Conservation (phyloP, 2,888 invertebrate species). For the Phalangium opilio region DNA sequence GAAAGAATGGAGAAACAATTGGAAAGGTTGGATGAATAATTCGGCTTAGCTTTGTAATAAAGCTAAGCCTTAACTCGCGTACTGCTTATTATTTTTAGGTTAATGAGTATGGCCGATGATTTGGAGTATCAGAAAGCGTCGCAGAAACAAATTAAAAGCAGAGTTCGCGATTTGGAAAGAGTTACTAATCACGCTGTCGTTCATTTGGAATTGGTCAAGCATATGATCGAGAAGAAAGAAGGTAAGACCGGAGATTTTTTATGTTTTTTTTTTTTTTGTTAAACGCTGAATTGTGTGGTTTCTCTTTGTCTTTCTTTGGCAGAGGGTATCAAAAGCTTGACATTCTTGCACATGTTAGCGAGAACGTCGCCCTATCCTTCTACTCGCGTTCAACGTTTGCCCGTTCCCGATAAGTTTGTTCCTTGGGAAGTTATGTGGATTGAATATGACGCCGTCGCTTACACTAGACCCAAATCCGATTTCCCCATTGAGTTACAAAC, state of each 20-base stretch:
- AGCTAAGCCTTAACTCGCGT: background rate
- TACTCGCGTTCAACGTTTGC: constrained; percentile 29
- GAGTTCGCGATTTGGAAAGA: constrained; percentile 29
- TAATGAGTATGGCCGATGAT: constrained; percentile 19
- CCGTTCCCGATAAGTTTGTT: constrained; percentile 32
- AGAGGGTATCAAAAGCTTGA: no score
- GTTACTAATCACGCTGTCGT: constrained; percentile 23
- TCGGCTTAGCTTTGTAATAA: background rate
- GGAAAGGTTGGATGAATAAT: constrained; percentile 13
- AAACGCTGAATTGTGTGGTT: constrained; percentile 6
- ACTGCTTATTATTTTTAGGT: constrained; percentile 7
- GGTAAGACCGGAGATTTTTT: constrained; percentile 5
- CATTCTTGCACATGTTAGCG: constrained; percentile 26
- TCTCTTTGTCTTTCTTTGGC: background rate
- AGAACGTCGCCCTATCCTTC: constrained; percentile 30
- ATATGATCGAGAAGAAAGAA: constrained; percentile 16
- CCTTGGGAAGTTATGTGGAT: constrained; percentile 31
- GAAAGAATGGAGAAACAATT: constrained; percentile 15
- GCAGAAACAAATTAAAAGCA: constrained; percentile 26
- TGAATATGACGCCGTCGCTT: constrained; percentile 30
- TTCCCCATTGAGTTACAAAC: constrained; percentile 23
- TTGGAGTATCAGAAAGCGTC: constrained; percentile 25
- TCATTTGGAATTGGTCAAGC: constrained; percentile 21
- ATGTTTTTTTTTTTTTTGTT: background rate
- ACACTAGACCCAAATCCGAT: constrained; percentile 24